phyloP scores from a whole-genome alignment of 2,797 vertebrate species.

The Tamandua tetradactyla region DNA sequence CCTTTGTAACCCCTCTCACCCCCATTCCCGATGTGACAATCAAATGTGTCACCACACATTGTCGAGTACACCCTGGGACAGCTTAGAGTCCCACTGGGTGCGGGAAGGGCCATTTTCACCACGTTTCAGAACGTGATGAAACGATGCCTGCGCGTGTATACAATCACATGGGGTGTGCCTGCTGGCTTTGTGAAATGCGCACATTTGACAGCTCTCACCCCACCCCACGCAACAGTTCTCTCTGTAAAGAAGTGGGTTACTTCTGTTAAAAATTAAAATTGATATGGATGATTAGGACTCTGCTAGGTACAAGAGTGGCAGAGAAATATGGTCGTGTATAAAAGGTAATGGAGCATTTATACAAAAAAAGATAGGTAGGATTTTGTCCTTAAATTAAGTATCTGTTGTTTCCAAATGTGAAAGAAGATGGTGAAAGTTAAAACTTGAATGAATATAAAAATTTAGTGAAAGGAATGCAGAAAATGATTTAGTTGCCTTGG shows the following conservation, averaged over 20 bases:
- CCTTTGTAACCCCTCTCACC: too few relatives aligned
- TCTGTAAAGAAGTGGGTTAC: not conserved
- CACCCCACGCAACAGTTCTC: not conserved
- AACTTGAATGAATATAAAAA: not conserved
- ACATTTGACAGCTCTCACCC: not conserved
- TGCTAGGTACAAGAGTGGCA: not conserved
- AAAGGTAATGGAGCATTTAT: not conserved
- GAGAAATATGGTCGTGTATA: not conserved
- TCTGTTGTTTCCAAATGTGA: not conserved
- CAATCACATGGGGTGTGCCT: not conserved
- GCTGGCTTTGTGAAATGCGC: not conserved
- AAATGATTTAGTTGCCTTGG: not conserved
- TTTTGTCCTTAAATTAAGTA: not conserved
- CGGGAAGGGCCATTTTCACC: not conserved
- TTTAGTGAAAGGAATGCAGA: not conserved
- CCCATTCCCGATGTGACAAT: too few relatives aligned
- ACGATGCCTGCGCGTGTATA: not conserved
- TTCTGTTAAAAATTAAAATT: not conserved
- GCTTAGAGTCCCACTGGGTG: not conserved
- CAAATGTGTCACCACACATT: not conserved
- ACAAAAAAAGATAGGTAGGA: not conserved
- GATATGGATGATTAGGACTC: not conserved
- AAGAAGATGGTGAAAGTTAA: not conserved
- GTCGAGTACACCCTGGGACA: not conserved
- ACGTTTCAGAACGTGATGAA: not conserved